phyloP scores from a whole-genome alignment of 2,113 vertebrate genomes.

The Campylorhamphus procurvoides region DNA sequence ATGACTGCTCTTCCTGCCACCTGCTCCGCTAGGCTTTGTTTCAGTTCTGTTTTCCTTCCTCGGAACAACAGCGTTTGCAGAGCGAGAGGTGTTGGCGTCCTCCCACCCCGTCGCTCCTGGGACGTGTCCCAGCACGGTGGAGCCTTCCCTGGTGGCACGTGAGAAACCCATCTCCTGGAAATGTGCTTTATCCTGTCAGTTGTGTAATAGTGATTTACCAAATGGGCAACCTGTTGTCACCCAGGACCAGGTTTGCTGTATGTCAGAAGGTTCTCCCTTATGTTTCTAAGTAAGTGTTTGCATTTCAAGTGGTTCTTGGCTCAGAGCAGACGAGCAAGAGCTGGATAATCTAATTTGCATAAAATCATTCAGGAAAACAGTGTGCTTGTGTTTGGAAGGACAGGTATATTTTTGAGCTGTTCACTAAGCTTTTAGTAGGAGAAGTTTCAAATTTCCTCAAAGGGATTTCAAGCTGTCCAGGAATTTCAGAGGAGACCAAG shows the following conservation, averaged over 20 bases:
- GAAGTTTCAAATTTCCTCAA: background rate
- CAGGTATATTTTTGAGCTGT: background rate
- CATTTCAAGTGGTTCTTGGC: background rate
- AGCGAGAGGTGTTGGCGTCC: background rate
- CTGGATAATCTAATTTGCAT: background rate
- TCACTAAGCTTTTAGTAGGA: background rate
- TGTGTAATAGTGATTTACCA: background rate
- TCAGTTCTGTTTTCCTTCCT: background rate
- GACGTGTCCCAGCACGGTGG: rapidly evolving
- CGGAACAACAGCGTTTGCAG: background rate
- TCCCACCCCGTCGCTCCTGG: background rate
- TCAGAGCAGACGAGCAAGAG: background rate
- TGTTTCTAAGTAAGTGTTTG: background rate
- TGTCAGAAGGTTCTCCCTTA: background rate
- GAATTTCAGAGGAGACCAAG: background rate
- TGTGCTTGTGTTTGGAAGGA: background rate
- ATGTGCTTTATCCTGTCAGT: background rate
- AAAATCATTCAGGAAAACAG: background rate
- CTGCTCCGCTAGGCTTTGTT: background rate
- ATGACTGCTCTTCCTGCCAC: background rate
- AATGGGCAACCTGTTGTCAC: background rate
- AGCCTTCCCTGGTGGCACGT: background rate
- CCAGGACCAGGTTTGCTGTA: background rate
- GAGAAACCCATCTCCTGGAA: background rate
- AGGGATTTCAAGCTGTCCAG: background rate